Percentiles rank a stretch among this genome's conserved stretches.
phyloP scores from a whole-genome alignment of 2,113 vertebrate species.

The Ceyx margarethae region DNA sequence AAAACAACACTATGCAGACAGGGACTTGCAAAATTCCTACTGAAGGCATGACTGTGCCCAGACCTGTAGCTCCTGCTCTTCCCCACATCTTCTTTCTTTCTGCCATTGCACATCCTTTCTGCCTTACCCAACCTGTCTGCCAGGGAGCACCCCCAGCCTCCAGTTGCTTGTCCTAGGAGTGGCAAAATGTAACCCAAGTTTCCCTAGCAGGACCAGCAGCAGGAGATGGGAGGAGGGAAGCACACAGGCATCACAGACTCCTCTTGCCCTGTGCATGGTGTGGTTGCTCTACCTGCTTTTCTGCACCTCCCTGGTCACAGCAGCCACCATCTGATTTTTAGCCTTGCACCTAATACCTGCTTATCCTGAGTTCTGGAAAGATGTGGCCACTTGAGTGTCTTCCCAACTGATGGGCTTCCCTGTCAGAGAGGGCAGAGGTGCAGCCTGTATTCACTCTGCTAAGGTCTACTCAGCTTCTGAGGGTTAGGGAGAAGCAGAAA shows the following conservation, averaged over 20 bases:
- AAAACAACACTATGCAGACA: constrained; percentile 50
- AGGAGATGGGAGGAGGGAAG: not conserved
- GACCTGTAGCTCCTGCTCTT: constrained; percentile 58
- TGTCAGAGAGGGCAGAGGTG: not conserved
- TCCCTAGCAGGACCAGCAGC: not conserved
- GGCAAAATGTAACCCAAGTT: not conserved
- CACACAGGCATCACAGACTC: fast-evolving
- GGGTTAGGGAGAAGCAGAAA: not conserved
- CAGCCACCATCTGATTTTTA: not conserved
- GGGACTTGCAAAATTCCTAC: constrained; percentile 64
- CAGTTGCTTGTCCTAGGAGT: not conserved
- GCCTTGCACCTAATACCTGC: not conserved
- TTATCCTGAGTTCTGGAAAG: not conserved
- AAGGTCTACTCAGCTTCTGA: not conserved
- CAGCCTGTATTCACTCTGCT: fast-evolving
- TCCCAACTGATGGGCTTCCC: not conserved
- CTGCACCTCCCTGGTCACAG: fast-evolving
- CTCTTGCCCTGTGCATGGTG: not conserved
- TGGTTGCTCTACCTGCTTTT: not conserved
- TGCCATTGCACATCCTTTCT: not conserved
- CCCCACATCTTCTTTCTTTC: not conserved
- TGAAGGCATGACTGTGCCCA: constrained; percentile 30
- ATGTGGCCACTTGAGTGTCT: not conserved
- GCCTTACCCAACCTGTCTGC: not conserved
- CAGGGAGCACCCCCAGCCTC: not conserved